Evolutionary conservation across 2,888 invertebrate species (phyloP), one percentile per base, ranked within the genome.

Genomic region (Netelia virgata): DNA sequence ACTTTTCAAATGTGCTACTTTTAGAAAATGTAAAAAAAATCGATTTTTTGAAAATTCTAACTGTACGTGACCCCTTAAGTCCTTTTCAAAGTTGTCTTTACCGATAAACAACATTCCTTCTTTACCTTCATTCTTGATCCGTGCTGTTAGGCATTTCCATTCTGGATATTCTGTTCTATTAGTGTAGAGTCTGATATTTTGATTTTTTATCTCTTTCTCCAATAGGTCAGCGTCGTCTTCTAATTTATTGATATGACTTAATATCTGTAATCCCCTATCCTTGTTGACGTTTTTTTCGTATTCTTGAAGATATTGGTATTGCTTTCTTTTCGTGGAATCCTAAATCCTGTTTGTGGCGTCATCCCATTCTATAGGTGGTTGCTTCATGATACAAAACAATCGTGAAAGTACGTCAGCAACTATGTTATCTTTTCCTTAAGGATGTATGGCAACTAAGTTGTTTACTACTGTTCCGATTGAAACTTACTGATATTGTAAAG

Each of bases 381-480:
- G 23, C 23, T 23, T 23, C 23, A 23, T 23, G 23, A 23, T 23
- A 23, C 3, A 3, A 23, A 23, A 23, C 1, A 23, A 1, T 23
- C 23, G 23, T 23, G 23, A 23, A 23, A 23, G 23, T 23, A 3
- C 23, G 23, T 23, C 23, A 23, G 23, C 23, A 23, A 23, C 23
- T 23, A 23, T 3, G 23, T 23, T 23, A 23, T 23, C 23, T 23
- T 23, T 23, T 23, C 1, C 1, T 23, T 23, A 23, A 23, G 23
- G 23, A 23, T 23, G 23, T 23, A 23, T 28, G 47, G 50, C 50
- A 69, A 50, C 16, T 47, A 69, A 28, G n/a, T 16, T 28, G 47
- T 69, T 69, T 47, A 69, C 69, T 50, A 47, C 69, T 69, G 20
- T 69, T 47, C 50, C 43, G 47, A 20, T 69, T 69, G 69, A 69